Evolutionary conservation across 2,888 invertebrate genomes (phyloP), one percentile per base, ranked within the genome.

Genomic region (Drosophila formosana): DNA sequence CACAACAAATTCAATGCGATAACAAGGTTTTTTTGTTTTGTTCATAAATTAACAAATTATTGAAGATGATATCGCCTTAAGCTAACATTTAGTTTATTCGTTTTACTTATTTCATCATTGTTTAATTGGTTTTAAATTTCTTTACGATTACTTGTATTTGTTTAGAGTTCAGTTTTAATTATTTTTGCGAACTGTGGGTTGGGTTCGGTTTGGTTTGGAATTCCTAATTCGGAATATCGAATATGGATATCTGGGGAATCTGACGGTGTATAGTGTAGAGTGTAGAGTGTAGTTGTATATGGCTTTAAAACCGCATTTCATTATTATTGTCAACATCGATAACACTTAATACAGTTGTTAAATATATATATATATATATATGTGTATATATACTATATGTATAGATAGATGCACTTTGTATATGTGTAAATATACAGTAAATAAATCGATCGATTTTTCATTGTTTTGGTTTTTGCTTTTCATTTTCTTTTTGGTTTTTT

Each of bases 271-370:
- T 23, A 30, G 30, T 30, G 30, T 41, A 30, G 30, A 30, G 30
- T 30, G 30, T 41, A 30, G 30, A 13, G 46, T 30, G 8, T 25
- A 11, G 1, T 47, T 66, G 51, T 63, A 64, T 62, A 68, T 63
- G 47, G 45, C 45, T 60, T 85, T 72, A 86, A 81, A 86, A 82
- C 66, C 45, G 37, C 58, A 46, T 68, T 68, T 71, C 55, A 45
- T 73, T 71, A 72, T 81, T 81, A 82, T 85, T 81, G 85, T 82
- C 79, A 88, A 82, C 85, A 81, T 82, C 65, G 69, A 82, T 84
- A 82, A 81, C 78, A 78, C 69, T 84, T 84, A 82, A 71, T 73
- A 76, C 66, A 66, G 55, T 77, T 80, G 55, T 77, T 80, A 63
- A 71, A 69, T 67, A 58, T 66, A 62, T 67, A 53, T 46, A 18